Evolutionary conservation across 2,113 vertebrate species (phyloP).

Genomic region (Paraplagusia blochii): DNA sequence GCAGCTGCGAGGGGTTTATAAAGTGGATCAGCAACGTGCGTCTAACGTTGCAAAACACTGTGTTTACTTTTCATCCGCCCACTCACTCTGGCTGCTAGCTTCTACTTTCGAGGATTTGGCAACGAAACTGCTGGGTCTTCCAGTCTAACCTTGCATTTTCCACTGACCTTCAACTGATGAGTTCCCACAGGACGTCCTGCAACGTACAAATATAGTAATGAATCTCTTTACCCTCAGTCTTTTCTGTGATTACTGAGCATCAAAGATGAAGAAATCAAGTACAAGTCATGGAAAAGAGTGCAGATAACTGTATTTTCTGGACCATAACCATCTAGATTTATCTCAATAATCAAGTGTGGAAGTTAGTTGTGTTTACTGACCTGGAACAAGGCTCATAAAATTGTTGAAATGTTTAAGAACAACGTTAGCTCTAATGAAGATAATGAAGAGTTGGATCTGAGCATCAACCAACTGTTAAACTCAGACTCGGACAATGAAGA

Average conservation of each 20-base stretch:
- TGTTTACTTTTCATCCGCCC: constrained; percentile 58
- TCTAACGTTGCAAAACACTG: constrained; percentile 50
- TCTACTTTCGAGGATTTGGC: constrained; percentile 64
- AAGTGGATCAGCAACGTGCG: constrained; percentile 44
- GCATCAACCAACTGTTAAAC: no score
- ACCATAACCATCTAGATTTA: no score
- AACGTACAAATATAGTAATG: constrained; percentile 10
- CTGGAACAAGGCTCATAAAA: no score
- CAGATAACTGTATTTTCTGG: no score
- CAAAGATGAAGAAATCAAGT: constrained; percentile 2
- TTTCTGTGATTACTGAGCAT: constrained; percentile 24
- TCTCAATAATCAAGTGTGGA: no score
- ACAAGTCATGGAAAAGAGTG: constrained; percentile 10
- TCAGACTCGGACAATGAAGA: no score
- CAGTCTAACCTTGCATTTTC: constrained; percentile 42
- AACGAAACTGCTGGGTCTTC: constrained; percentile 30
- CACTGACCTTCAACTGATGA: constrained; percentile 33
- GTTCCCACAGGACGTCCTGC: constrained; percentile 15
- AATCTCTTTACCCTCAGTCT: constrained; percentile 4
- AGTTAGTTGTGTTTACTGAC: no score
- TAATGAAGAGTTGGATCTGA: no score
- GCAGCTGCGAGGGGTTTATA: constrained; percentile 47
- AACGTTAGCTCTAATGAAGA: no score
- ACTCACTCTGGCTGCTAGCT: constrained; percentile 49
- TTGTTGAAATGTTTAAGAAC: no score